Evolutionary conservation across 2,888 invertebrate genomes (phyloP).

Genomic region (Leptinotarsa haldemani): DNA sequence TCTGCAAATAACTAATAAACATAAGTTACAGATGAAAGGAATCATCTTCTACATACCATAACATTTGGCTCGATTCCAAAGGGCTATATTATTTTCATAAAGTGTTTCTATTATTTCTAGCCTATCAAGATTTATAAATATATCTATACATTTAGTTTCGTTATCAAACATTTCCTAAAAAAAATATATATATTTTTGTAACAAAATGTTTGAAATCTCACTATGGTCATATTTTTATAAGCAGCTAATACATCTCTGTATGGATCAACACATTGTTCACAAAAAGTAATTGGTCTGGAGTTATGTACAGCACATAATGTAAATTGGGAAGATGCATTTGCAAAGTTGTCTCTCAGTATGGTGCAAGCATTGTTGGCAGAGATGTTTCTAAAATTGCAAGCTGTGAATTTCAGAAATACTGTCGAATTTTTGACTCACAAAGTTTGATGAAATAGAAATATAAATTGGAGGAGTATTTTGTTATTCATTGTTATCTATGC

Average conservation of each 20-base stretch:
- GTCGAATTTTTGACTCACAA: background rate
- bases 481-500: background rate
- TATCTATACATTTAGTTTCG: constrained; percentile 70
- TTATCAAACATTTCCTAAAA: constrained; percentile 55
- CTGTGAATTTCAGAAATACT: background rate
- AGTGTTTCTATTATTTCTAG: constrained; percentile 72
- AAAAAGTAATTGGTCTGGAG: constrained; percentile 73
- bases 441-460: background rate
- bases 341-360: constrained; percentile 64
- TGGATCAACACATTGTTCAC: constrained; percentile 70
- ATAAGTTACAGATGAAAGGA: constrained; percentile 6
- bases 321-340: constrained; percentile 70
- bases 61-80: constrained; percentile 75
- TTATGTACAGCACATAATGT: constrained; percentile 72
- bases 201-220: no score
- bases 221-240: constrained; percentile 68
- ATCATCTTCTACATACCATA: constrained; percentile 65
- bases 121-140: constrained; percentile 73
- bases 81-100: constrained; percentile 68
- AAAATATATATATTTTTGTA: background rate
- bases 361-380: constrained; percentile 29
- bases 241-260: constrained; percentile 69
- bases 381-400: constrained; percentile 12
- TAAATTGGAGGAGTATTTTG: background rate
- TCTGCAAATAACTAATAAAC: constrained; percentile 61